Percentiles rank a stretch among this genome's conserved stretches.
phyloP scores from a whole-genome alignment of 2,888 invertebrate species.

The Mesoligia furuncula region DNA sequence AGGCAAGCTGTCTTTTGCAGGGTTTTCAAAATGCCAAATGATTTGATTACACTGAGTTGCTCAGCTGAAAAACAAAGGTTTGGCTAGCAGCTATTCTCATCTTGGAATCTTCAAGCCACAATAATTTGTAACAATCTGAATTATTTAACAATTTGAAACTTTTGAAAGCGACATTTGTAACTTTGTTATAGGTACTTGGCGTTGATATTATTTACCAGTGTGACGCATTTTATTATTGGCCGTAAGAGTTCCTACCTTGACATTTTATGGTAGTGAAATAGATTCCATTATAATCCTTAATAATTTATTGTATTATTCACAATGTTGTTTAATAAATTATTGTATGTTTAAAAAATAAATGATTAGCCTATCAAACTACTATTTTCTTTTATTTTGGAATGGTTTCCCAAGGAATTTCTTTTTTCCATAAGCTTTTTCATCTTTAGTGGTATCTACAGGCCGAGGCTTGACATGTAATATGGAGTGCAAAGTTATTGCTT shows the following conservation, averaged over 20 bases:
- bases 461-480: conserved; percentile 93
- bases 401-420: conserved; percentile 80
- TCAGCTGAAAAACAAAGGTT: conserved; percentile 10
- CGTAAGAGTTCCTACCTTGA: conserved; percentile 36
- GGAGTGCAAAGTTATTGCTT: conserved; percentile 92
- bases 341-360: conserved; percentile 62
- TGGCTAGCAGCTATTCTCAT: neutral
- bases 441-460: conserved; percentile 86
- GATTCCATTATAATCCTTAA: conserved; percentile 20
- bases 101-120: conserved; percentile 8
- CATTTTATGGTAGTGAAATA: conserved; percentile 24
- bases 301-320: conserved; percentile 36
- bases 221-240: conserved; percentile 36
- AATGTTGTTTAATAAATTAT: conserved; percentile 45
- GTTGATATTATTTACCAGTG: conserved; percentile 61
- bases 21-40: conserved; percentile 35
- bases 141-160: conserved; percentile 1
- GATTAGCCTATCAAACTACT: conserved; percentile 47
- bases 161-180: conserved; percentile 39
- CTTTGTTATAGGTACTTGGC: conserved; percentile 68
- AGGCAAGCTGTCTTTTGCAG: conserved; percentile 49
- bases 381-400: conserved; percentile 78
- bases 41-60: conserved; percentile 22
- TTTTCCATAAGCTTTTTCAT: conserved; percentile 80
- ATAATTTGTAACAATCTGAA: neutral